These are phyloP conservation scores for Suncus etruscus DNA, from an alignment of 2,113 vertebrate genomes.

Conservation along the genomic window DNA sequence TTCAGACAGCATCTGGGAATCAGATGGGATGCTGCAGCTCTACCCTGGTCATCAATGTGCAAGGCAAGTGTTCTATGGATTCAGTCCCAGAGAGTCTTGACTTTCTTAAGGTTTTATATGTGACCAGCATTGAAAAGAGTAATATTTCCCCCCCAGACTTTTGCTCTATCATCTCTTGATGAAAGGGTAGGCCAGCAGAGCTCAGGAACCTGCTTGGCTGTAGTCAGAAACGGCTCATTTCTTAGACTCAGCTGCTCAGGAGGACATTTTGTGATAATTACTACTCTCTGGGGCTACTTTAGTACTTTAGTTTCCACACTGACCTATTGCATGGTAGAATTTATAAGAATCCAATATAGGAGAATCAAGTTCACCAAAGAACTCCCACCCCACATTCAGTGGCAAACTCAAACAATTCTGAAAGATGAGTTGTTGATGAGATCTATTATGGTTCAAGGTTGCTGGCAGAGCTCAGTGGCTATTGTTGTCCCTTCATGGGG, in stretches of 20 bases:
- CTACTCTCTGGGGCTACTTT: not conserved
- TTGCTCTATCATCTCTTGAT: not conserved
- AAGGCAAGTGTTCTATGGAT: no score
- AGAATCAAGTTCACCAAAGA: not conserved
- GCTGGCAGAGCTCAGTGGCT: not conserved
- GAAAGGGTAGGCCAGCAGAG: not conserved
- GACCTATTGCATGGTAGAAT: not conserved
- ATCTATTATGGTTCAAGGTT: not conserved
- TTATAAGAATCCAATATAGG: no score
- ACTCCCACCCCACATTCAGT: no score
- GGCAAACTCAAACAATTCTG: no score
- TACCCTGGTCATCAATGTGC: no score
- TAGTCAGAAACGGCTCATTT: no score
- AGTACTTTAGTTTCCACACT: not conserved
- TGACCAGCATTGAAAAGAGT: not conserved
- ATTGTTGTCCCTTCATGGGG: not conserved
- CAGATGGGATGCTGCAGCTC: no score
- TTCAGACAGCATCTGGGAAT: no score
- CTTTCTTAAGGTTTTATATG: not conserved
- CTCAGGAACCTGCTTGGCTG: accelerated
- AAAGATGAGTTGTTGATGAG: no score
- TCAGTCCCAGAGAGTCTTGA: no score
- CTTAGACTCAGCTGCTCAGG: accelerated
- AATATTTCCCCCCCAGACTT: not conserved
- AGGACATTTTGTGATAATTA: not conserved